These are phyloP conservation scores for Anagrus nilaparvatae DNA, from an alignment of 1,140 invertebrate genomes.

Conservation along the genomic window DNA sequence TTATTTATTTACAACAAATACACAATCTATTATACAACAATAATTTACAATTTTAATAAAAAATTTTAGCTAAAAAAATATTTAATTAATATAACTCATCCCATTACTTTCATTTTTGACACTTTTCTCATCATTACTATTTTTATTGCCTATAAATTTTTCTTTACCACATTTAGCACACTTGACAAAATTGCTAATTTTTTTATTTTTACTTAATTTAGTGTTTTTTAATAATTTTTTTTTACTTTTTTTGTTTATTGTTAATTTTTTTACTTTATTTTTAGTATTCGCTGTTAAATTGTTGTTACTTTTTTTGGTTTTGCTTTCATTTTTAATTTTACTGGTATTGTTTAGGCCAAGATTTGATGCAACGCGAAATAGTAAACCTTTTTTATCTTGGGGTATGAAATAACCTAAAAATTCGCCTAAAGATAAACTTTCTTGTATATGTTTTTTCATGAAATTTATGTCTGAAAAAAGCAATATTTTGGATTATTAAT, in stretches of 20 bases:
- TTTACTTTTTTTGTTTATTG: not conserved
- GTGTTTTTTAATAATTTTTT: not conserved
- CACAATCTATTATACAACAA: too few species aligned
- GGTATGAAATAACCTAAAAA: conserved; percentile 18
- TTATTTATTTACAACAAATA: too few species aligned
- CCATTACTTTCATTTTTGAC: not conserved
- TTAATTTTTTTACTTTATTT: not conserved
- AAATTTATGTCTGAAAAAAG: not conserved
- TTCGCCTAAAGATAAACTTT: conserved; percentile 18
- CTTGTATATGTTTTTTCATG: conserved; percentile 15
- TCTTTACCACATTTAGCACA: not conserved
- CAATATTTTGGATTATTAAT: not conserved
- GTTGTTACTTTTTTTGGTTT: not conserved
- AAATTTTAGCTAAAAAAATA: too few species aligned
- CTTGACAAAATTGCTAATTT: not conserved
- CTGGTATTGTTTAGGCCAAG: not conserved
- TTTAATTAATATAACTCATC: not conserved
- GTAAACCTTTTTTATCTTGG: conserved; percentile 1
- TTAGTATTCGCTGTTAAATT: not conserved
- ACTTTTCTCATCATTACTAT: not conserved
- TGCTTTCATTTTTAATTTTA: not conserved
- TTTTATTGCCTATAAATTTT: not conserved
- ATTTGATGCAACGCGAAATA: conserved; percentile 8
- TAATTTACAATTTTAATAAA: too few species aligned
- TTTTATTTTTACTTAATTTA: not conserved